These are phyloP conservation scores for Cottoperca gobio DNA, from an alignment of 2,797 vertebrate species.

Conservation along the genomic window DNA sequence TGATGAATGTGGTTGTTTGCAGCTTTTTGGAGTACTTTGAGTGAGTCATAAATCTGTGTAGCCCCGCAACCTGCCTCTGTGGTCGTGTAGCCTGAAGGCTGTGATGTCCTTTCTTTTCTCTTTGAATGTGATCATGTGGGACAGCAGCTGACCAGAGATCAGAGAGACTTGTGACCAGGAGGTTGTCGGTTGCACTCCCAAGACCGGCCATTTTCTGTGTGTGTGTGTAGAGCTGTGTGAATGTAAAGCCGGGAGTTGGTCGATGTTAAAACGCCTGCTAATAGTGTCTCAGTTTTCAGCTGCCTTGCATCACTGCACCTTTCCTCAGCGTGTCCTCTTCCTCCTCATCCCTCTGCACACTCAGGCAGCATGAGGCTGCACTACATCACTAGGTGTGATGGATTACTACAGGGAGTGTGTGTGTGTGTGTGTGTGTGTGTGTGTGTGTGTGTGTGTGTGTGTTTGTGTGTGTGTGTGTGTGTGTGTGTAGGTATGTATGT, in stretches of 20 bases:
- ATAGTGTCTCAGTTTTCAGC: constrained; percentile 23
- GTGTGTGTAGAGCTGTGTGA: neutral
- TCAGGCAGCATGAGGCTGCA: constrained; percentile 14
- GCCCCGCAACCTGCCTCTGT: constrained; percentile 21
- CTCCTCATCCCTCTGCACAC: constrained; percentile 20
- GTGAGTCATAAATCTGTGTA: constrained; percentile 28
- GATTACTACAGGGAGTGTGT: constrained; percentile 33
- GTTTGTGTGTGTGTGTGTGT: constrained; percentile 28
- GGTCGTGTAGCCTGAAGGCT: constrained; percentile 30
- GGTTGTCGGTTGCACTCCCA: constrained; percentile 26
- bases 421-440: no score
- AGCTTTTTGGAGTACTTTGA: constrained; percentile 15
- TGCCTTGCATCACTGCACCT: constrained; percentile 29
- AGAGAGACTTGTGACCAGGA: constrained; percentile 27
- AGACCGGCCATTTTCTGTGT: constrained; percentile 13
- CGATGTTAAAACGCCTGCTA: constrained; percentile 2
- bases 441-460: no score
- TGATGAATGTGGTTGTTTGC: constrained; percentile 9
- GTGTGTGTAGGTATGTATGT: constrained; percentile 14
- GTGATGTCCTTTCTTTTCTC: constrained; percentile 40
- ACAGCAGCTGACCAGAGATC: constrained; percentile 32
- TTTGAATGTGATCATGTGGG: constrained; percentile 42
- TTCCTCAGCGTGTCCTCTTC: constrained; percentile 8
- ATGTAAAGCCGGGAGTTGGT: neutral
- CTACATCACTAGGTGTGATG: constrained; percentile 42